These are phyloP conservation scores for Sebastes elongatus DNA, from an alignment of 2,797 vertebrate species.

Conservation along the genomic window DNA sequence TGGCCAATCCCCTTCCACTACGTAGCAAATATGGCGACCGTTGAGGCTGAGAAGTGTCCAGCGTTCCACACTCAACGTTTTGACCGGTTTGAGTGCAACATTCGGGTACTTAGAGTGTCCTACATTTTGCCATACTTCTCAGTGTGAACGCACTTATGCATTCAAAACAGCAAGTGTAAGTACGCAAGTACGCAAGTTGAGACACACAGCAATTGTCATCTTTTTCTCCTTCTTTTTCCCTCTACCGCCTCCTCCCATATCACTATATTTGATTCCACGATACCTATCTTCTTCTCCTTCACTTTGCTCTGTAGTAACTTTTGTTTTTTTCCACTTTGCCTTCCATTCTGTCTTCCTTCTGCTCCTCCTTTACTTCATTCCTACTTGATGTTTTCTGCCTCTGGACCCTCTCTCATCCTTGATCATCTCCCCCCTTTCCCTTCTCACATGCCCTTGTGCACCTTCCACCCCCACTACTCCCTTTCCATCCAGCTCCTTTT, in stretches of 20 bases:
- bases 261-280: background rate
- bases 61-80: too few relatives aligned
- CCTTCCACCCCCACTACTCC: background rate
- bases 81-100: accelerated
- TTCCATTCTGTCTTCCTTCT: background rate
- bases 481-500: background rate
- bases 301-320: conserved; percentile 4
- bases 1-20: too few relatives aligned
- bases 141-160: too few relatives aligned
- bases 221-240: background rate
- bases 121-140: too few relatives aligned
- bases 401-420: conserved; percentile 3
- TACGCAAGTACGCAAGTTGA: too few relatives aligned
- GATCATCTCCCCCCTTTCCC: conserved; percentile 1
- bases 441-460: conserved; percentile 2
- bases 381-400: conserved; percentile 1
- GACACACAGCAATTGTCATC: background rate
- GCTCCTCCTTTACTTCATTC: background rate
- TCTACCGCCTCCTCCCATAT: background rate
- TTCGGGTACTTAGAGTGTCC: too few relatives aligned
- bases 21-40: too few relatives aligned
- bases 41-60: too few relatives aligned
- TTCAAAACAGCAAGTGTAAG: too few relatives aligned
- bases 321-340: background rate
- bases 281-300: background rate